These are phyloP conservation scores for Aphrophora alni DNA, from an alignment of 2,888 invertebrate species.

Conservation along the genomic window DNA sequence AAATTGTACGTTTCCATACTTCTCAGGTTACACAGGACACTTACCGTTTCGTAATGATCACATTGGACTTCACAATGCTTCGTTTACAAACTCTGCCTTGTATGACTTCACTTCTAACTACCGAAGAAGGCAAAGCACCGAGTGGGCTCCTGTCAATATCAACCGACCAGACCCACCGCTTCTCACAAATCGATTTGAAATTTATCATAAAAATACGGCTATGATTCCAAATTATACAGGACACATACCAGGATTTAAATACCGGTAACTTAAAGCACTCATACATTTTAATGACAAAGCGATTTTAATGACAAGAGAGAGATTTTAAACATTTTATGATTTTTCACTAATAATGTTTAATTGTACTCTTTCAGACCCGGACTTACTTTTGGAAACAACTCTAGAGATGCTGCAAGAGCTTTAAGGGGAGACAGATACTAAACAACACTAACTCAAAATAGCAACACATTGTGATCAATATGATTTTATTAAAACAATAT, in stretches of 20 bases:
- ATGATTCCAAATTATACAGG: slow-evolving; percentile 79
- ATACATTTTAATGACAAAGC: too few species aligned
- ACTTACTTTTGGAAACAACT: slow-evolving; percentile 76
- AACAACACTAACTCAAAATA: background rate
- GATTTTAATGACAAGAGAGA: too few species aligned
- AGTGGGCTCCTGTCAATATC: slow-evolving; percentile 75
- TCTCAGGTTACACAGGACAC: background rate
- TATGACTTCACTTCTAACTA: slow-evolving; percentile 79
- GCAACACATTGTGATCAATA: too few species aligned
- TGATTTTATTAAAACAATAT: too few species aligned
- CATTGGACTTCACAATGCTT: background rate
- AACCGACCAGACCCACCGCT: slow-evolving; percentile 62
- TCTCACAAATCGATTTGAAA: slow-evolving; percentile 63
- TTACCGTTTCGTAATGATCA: background rate
- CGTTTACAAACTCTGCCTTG: slow-evolving; percentile 68
- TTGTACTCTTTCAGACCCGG: slow-evolving; percentile 69
- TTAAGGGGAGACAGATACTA: slow-evolving; percentile 63
- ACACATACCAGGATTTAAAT: slow-evolving; percentile 76
- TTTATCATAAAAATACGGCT: slow-evolving; percentile 76
- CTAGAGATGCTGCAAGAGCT: slow-evolving; percentile 76
- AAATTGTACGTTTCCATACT: too few species aligned
- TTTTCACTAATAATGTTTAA: too few species aligned
- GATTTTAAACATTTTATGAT: too few species aligned
- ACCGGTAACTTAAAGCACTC: slow-evolving; percentile 61
- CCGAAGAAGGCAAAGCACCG: slow-evolving; percentile 71